Conservation (phyloP, 2,113 vertebrate genomes). For the Pyrgilauda ruficollis region DNA sequence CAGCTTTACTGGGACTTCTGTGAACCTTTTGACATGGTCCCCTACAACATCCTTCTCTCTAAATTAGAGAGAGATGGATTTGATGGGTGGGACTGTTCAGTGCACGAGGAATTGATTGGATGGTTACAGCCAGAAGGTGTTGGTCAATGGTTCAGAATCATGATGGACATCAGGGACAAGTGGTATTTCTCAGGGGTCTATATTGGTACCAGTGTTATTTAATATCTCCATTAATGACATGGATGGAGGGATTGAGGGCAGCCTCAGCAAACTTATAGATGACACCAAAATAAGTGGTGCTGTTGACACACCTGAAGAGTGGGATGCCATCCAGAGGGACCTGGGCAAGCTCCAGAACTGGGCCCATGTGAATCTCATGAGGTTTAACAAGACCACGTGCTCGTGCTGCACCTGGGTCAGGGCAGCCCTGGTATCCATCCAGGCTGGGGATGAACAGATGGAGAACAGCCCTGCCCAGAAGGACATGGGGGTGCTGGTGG, state of each 20-base stretch:
- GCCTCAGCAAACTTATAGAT: neutral
- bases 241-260: neutral
- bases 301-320: neutral
- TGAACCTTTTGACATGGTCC: neutral
- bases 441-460: neutral
- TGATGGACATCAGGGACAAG: neutral
- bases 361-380: neutral
- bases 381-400: neutral
- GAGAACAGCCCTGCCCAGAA: neutral
- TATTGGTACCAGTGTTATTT: neutral
- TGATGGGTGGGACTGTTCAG: neutral
- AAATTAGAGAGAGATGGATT: neutral
- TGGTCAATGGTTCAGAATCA: neutral
- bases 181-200: neutral
- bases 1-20: neutral
- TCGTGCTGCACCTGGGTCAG: neutral
- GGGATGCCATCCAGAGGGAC: neutral
- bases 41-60: neutral
- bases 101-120: neutral
- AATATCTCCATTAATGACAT: neutral
- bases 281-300: neutral
- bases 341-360: neutral
- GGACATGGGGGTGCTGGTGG: neutral
- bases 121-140: neutral
- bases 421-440: neutral